These are phyloP conservation scores for Dichetophora obliterata DNA, from an alignment of 2,888 invertebrate genomes.

Conservation along the genomic window DNA sequence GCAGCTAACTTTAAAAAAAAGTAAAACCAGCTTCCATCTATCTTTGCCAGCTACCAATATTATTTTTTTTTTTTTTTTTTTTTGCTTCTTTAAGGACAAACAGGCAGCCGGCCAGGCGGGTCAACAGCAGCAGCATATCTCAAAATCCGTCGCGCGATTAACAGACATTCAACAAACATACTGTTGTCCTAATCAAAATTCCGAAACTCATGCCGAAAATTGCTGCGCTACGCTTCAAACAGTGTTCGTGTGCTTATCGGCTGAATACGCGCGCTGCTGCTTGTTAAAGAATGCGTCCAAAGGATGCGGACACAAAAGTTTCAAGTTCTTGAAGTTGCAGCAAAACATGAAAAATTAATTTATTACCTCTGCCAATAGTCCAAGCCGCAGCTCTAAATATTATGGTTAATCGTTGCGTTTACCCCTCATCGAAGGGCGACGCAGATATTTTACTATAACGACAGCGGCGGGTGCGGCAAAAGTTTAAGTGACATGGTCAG, in stretches of 20 bases:
- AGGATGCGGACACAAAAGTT: constrained; percentile 40
- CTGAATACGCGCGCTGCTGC: constrained; percentile 36
- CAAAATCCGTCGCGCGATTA: constrained; percentile 63
- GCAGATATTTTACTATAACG: background rate
- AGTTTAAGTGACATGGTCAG: background rate
- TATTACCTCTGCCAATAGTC: constrained; percentile 28
- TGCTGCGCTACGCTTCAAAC: constrained; percentile 30
- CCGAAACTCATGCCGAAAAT: constrained; percentile 57
- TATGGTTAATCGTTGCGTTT: constrained; percentile 25
- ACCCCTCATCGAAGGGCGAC: background rate
- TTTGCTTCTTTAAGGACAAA: no score
- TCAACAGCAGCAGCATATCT: constrained; percentile 53
- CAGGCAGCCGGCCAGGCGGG: background rate
- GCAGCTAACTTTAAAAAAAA: constrained; percentile 18
- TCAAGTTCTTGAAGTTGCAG: background rate
- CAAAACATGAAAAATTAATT: constrained; percentile 39
- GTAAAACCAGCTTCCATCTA: background rate
- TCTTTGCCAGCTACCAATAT: no score
- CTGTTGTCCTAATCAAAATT: constrained; percentile 70
- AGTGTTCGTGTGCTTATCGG: background rate
- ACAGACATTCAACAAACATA: constrained; percentile 54
- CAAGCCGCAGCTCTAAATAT: constrained; percentile 24
- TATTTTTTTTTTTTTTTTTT: no score
- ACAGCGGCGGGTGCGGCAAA: background rate
- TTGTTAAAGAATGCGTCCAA: constrained; percentile 48